A percentile compares a stretch with the other conserved stretches of the same genome.
These are phyloP conservation scores for Syngnathus acus DNA, from an alignment of 2,797 vertebrate species.

Conservation along the genomic window DNA sequence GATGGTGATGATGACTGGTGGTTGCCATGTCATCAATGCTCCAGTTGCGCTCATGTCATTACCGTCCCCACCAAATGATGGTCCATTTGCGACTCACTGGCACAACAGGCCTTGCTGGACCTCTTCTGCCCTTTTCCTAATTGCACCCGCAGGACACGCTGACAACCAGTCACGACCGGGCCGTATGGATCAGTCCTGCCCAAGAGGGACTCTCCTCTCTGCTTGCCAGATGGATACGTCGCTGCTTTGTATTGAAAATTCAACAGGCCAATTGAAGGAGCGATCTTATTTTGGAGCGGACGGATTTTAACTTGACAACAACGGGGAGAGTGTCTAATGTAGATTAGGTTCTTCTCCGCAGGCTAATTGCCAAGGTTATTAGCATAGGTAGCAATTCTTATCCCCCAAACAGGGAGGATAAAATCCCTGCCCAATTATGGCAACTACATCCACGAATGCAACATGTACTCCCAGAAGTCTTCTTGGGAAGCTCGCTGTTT, in stretches of 20 bases:
- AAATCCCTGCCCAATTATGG: constrained; percentile 74
- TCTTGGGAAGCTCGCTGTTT: background rate
- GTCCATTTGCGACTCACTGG: constrained; percentile 56
- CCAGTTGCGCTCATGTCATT: constrained; percentile 40
- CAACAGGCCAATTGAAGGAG: constrained; percentile 3
- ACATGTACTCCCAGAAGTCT: background rate
- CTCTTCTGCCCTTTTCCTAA: constrained; percentile 56
- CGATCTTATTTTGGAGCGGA: constrained; percentile 14
- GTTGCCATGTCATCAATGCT: constrained; percentile 43
- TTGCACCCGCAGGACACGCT: constrained; percentile 56
- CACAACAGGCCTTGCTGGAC: constrained; percentile 51
- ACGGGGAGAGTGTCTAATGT: constrained; percentile 30
- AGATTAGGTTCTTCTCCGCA: constrained; percentile 52
- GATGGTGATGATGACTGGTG: constrained; percentile 35
- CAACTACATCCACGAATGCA: constrained; percentile 38
- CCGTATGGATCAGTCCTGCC: constrained; percentile 22
- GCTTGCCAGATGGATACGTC: constrained; percentile 29
- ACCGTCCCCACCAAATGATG: constrained; percentile 49
- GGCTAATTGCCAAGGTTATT: constrained; percentile 68
- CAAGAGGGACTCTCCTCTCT: constrained; percentile 32
- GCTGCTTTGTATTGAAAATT: constrained; percentile 24
- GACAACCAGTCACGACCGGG: constrained; percentile 34
- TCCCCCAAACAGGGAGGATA: constrained; percentile 54
- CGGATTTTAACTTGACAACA: constrained; percentile 23
- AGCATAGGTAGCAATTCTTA: constrained; percentile 64